Evolutionary conservation across 92 coral and sea anemone genomes (phyloP).

Genomic region (Epizoanthus illoricatus): DNA sequence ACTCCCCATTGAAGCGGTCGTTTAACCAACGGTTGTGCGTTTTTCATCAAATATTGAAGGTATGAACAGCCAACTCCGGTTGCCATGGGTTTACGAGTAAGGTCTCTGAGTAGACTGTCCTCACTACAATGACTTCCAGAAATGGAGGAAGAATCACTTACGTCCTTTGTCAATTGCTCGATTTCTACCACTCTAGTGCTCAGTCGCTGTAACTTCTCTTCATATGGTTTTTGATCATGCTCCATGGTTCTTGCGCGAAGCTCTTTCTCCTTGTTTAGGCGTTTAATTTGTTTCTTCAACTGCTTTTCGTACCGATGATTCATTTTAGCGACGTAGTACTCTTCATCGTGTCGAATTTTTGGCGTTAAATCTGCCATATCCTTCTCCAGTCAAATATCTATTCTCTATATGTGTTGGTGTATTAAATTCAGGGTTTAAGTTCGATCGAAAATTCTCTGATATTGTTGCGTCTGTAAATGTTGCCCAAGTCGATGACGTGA

Average conservation of each 20-base stretch:
- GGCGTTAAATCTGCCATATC: conserved; percentile 5
- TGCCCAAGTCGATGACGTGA: too few species aligned
- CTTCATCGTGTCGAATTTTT: conserved; percentile 49
- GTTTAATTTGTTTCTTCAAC: conserved; percentile 66
- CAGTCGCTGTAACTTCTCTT: conserved; percentile 56
- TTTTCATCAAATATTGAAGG: conserved; percentile 53
- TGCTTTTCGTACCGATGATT: conserved; percentile 67
- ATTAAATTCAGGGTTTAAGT: too few species aligned
- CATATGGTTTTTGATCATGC: conserved; percentile 60
- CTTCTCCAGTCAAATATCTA: neutral
- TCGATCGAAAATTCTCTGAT: too few species aligned
- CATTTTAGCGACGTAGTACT: conserved; percentile 71
- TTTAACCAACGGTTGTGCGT: conserved; percentile 68
- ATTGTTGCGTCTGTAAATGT: too few species aligned
- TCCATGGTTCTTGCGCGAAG: conserved; percentile 62
- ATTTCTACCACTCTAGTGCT: conserved; percentile 58
- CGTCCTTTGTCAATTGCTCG: conserved; percentile 57
- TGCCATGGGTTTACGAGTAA: conserved; percentile 55
- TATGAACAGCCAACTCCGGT: conserved; percentile 74
- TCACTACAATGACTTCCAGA: conserved; percentile 10
- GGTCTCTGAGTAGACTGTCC: conserved; percentile 39
- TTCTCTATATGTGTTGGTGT: too few species aligned
- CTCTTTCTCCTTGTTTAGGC: conserved; percentile 59
- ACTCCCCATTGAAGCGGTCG: conserved; percentile 81
- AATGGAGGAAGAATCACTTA: conserved; percentile 5